Base-by-base conservation (phyloP, 2,797 vertebrate genomes). In the Delichon dasypus region DNA sequence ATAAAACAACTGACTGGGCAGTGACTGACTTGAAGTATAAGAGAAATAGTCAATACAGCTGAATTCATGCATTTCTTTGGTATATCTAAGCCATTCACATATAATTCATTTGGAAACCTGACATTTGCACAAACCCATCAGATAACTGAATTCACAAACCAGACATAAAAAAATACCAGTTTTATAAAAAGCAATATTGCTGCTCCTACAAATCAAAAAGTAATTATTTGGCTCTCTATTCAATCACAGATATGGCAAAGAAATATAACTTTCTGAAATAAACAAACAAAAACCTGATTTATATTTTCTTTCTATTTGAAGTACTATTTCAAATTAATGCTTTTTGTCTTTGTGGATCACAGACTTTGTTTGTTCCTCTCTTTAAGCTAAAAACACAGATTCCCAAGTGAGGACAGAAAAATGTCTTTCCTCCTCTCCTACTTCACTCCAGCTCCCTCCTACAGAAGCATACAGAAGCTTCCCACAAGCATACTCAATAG, bases 151-250 rank as follows among this genome's bases (percentile, higher is more conserved):
- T 38, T 62, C 58, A 73, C 18, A 73, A 81, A 70, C 22, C 26
- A 60, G 26, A 91, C 55, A 78, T 7, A 23, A 61, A 87, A 50
- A 42, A 16, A 23, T 0, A 50, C 0, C 20, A 42, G 9, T 57
- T 77, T 48, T 75, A 72, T 34, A 50, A 47, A 89, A 80, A 78
- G 50, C n/a, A 84, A 32, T 45, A 87, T 10, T 62, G 64, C 25
- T 81, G 67, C 81, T 64, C 27, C 76, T 81, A 86, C 55, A 86
- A 81, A 90, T 68, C 66, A 93, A 84, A 72, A 92, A 38, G 47
- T 32, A 79, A 95, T 89, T 93, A 92, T 40, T 55, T 66, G 25
- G 26, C 29, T 84, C 44, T 68, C 42, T 44, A 45, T 68, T 72
- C 44, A 23, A 66, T 85, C 50, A 90, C 13, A 87, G 47, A 58